Evolutionary conservation across 2,797 vertebrate species (phyloP), one percentile per base, ranked within the genome.

Genomic region (Microchirus variegatus): DNA sequence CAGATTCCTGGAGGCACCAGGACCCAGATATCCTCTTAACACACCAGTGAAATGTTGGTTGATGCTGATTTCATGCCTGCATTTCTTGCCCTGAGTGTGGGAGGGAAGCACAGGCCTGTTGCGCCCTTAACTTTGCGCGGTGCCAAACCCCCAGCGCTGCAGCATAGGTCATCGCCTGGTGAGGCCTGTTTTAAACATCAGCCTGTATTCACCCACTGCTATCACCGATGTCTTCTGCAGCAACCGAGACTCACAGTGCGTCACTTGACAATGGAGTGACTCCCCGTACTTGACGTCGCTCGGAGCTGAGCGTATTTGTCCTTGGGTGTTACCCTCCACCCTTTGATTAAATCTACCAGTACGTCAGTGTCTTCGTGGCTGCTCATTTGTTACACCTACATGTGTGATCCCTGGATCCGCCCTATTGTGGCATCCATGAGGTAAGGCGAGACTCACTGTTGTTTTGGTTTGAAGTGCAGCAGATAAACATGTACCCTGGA

Each of bases 351-450:
- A 65, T 76, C 58, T 63, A 44, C 9, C 22, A 5, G 51, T 68
- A 73, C 42, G 45, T 80, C 77, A 78, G n/a, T 49, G 69, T 37
- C 4, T 70, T 63, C 0, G 36, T 41, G 53, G 46, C 61, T 40
- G 31, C 59, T 70, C 15, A 22, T 62, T 41, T 53, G 51, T 63
- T 68, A 72, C 70, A 72, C 52, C 43, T 75, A 10, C 38, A 74
- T 35, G 46, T 70, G 62, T 55, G 73, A 78, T 67, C 5, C 1
- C 19, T 0, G 22, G 47, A 37, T 73, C 83, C 74, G 1, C 83
- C 82, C 79, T 78, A 63, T 74, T 63, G 15, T 56, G 75, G 67
- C 70, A 81, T 86, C 61, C 61, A 73, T 87, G 84, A 78, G 64
- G 70, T 73, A 71, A 81, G 72, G 72, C 55, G 3, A 61, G 35